Conservation (phyloP, 2,888 invertebrate genomes). For the Latrodectus elegans region DNA sequence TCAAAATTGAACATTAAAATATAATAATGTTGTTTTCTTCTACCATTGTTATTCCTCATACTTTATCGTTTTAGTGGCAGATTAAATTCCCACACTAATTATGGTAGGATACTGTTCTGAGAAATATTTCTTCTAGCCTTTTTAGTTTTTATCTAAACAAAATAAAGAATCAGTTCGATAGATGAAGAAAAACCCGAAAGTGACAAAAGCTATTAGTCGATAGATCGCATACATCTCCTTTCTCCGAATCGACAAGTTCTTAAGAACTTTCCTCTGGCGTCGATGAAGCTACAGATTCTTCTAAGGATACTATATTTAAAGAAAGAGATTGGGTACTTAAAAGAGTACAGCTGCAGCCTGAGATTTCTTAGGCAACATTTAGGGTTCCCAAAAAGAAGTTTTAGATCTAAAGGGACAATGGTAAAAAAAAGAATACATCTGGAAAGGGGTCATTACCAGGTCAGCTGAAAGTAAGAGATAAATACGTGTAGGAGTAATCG, state of each 20-base stretch:
- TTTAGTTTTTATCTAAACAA: not conserved
- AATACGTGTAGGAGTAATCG: too few species aligned
- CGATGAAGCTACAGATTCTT: not conserved
- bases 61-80: too few species aligned
- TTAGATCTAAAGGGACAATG: not conserved
- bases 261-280: not conserved
- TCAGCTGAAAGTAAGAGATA: too few species aligned
- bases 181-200: constrained; percentile 38
- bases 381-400: not conserved
- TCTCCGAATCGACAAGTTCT: not conserved
- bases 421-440: not conserved
- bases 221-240: constrained; percentile 28
- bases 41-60: too few species aligned
- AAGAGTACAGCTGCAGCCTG: not conserved
- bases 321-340: not conserved
- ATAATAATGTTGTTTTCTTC: too few species aligned
- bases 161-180: not conserved
- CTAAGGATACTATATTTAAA: not conserved
- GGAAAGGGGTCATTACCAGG: not conserved
- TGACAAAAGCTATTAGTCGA: constrained; percentile 48
- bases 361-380: not conserved
- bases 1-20: too few species aligned
- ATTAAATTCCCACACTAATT: too few species aligned
- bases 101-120: too few species aligned
- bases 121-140: not conserved